These are phyloP conservation scores for Caenorhabditis afra DNA, from an alignment of 2,888 invertebrate genomes.

Conservation along the genomic window DNA sequence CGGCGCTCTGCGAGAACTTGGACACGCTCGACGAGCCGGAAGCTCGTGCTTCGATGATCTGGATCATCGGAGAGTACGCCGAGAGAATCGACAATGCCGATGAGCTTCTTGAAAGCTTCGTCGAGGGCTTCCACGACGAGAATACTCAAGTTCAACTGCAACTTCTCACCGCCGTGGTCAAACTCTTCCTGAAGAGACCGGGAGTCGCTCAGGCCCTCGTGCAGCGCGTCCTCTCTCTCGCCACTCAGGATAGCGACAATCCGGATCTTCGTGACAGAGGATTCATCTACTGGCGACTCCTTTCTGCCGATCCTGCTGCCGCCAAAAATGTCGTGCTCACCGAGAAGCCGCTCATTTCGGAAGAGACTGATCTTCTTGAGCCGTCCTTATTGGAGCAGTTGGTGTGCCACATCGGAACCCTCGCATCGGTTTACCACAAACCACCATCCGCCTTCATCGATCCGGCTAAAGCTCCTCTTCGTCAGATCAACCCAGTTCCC, in stretches of 20 bases:
- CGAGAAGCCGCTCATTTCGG: slow-evolving; percentile 98
- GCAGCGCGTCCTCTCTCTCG: slow-evolving; percentile 87
- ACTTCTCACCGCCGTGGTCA: slow-evolving; percentile 96
- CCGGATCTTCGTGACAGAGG: slow-evolving; percentile 98
- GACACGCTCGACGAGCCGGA: slow-evolving; percentile 99
- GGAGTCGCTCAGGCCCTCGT: slow-evolving; percentile 98
- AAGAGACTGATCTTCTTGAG: slow-evolving; percentile 82
- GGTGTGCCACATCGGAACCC: slow-evolving; percentile 95
- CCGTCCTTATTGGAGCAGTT: slow-evolving; percentile 97
- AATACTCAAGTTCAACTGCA: slow-evolving; percentile 96
- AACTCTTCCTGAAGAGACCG: slow-evolving; percentile 96
- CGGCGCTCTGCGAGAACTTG: slow-evolving; percentile 97
- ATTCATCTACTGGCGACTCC: slow-evolving; percentile 98
- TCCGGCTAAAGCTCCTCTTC: slow-evolving; percentile 83
- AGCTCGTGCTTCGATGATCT: slow-evolving; percentile 93
- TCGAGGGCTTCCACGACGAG: slow-evolving; percentile 97
- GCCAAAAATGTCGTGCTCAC: slow-evolving; percentile 98
- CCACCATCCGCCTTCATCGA: slow-evolving; percentile 99
- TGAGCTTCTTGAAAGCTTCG: slow-evolving; percentile 95
- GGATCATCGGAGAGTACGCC: slow-evolving; percentile 93
- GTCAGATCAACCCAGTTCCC: slow-evolving; percentile 60
- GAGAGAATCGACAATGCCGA: slow-evolving; percentile 99
- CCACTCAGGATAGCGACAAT: slow-evolving; percentile 90
- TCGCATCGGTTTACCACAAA: slow-evolving; percentile 98
- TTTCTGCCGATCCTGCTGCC: slow-evolving; percentile 98